Percentiles rank a stretch among this genome's conserved stretches.
Evolutionary conservation across 2,888 invertebrate species (phyloP).

Genomic region (Eupeodes luniger): DNA sequence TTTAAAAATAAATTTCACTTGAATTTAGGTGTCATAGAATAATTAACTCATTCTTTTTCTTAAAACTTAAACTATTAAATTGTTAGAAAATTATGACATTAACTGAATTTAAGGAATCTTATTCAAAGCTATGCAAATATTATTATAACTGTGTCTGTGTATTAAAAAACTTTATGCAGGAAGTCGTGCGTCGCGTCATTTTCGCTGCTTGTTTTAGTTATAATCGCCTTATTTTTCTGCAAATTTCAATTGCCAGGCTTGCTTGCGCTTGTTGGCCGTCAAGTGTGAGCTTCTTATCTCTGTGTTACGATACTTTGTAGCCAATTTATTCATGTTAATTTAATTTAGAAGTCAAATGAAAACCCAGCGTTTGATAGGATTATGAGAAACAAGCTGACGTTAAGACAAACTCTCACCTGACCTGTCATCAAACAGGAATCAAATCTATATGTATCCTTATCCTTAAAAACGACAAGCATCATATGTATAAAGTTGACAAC

Average conservation of each 20-base stretch:
- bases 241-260: slow-evolving; percentile 5
- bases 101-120: too few relatives aligned
- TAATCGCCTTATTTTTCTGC: not conserved
- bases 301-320: slow-evolving; percentile 53
- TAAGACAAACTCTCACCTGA: slow-evolving; percentile 40
- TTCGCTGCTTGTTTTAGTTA: not conserved
- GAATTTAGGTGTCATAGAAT: too few relatives aligned
- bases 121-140: too few relatives aligned
- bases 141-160: too few relatives aligned
- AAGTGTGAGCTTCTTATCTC: slow-evolving; percentile 49
- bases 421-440: slow-evolving; percentile 48
- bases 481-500: not conserved
- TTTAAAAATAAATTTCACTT: too few relatives aligned
- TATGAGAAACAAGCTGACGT: slow-evolving; percentile 54
- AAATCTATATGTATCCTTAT: slow-evolving; percentile 21
- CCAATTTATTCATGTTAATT: slow-evolving; percentile 53
- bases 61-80: too few relatives aligned
- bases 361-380: slow-evolving; percentile 42
- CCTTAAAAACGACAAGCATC: not conserved
- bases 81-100: too few relatives aligned
- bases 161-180: too few relatives aligned
- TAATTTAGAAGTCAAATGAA: slow-evolving; percentile 43
- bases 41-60: too few relatives aligned
- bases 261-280: slow-evolving; percentile 3
- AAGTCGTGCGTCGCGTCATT: not conserved